Evolutionary conservation across 2,113 vertebrate genomes (phyloP).

Genomic region (Miniopterus natalensis): DNA sequence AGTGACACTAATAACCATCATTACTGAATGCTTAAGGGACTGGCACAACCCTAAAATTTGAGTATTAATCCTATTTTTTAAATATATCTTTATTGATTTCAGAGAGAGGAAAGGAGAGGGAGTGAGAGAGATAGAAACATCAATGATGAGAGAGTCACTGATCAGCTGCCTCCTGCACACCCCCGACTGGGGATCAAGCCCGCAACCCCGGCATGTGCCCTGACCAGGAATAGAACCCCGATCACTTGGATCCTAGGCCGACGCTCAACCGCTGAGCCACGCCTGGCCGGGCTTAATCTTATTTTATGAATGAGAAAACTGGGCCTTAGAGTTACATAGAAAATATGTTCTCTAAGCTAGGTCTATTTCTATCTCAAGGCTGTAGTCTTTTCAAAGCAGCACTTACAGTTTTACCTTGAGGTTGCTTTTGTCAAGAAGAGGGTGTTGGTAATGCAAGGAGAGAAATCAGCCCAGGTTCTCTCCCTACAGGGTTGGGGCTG

Average conservation of each 20-base stretch:
- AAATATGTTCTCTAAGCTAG: neutral
- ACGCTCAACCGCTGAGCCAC: too few species aligned
- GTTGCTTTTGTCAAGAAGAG: constrained; percentile 14
- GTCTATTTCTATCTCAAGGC: constrained; percentile 44
- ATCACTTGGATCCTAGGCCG: too few species aligned
- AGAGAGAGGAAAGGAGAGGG: too few species aligned
- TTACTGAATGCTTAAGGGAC: constrained; percentile 43
- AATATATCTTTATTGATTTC: too few species aligned
- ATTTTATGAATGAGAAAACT: constrained; percentile 65
- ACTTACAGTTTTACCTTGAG: neutral
- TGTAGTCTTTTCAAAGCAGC: constrained; percentile 34
- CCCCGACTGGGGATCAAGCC: too few species aligned
- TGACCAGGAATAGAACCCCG: too few species aligned
- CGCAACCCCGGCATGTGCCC: too few species aligned
- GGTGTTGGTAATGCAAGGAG: neutral
- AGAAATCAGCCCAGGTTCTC: neutral
- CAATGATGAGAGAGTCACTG: too few species aligned
- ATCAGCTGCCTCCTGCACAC: too few species aligned
- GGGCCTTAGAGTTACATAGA: constrained; percentile 3
- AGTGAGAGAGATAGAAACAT: too few species aligned
- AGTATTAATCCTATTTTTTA: neutral
- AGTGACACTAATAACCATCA: constrained; percentile 56
- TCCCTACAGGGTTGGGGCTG: neutral
- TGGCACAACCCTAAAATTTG: constrained; percentile 47
- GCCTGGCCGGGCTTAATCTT: neutral